Evolutionary conservation across 2,888 invertebrate species (phyloP).

Genomic region (Drepana falcataria): DNA sequence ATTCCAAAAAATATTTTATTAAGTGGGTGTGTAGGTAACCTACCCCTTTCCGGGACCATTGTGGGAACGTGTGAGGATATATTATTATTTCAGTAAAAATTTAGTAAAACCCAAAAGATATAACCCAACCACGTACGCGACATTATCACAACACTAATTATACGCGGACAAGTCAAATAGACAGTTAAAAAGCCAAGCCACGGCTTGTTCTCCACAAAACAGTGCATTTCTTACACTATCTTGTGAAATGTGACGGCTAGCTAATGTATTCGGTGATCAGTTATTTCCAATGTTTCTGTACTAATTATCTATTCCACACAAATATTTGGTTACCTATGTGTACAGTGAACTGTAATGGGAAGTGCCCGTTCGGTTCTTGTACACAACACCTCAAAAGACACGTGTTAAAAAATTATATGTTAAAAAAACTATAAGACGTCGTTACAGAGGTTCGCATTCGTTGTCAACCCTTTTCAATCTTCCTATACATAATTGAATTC

Average conservation of each 20-base stretch:
- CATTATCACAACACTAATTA: slow-evolving; percentile 15
- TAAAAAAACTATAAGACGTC: too few relatives aligned
- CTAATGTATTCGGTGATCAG: slow-evolving; percentile 70
- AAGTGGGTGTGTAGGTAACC: too few relatives aligned
- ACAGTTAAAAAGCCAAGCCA: slow-evolving; percentile 32
- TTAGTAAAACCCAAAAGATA: too few relatives aligned
- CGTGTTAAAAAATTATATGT: neutral
- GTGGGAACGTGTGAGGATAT: too few relatives aligned
- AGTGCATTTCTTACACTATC: slow-evolving; percentile 56
- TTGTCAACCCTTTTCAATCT: too few relatives aligned
- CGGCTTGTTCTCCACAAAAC: slow-evolving; percentile 50
- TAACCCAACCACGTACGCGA: neutral
- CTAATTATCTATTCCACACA: slow-evolving; percentile 62
- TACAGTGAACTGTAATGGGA: slow-evolving; percentile 41
- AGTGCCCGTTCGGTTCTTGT: neutral
- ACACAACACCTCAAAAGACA: neutral
- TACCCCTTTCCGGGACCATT: too few relatives aligned
- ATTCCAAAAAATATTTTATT: too few relatives aligned
- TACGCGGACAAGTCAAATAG: slow-evolving; percentile 42
- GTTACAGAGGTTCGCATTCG: too few relatives aligned
- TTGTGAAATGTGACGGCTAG: slow-evolving; percentile 61
- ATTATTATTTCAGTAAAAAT: too few relatives aligned
- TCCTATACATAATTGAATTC: too few relatives aligned
- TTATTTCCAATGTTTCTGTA: slow-evolving; percentile 45
- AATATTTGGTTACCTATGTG: slow-evolving; percentile 49